Evolutionary conservation across 2,797 vertebrate species (phyloP).

Genomic region (Sarcoramphus papa): DNA sequence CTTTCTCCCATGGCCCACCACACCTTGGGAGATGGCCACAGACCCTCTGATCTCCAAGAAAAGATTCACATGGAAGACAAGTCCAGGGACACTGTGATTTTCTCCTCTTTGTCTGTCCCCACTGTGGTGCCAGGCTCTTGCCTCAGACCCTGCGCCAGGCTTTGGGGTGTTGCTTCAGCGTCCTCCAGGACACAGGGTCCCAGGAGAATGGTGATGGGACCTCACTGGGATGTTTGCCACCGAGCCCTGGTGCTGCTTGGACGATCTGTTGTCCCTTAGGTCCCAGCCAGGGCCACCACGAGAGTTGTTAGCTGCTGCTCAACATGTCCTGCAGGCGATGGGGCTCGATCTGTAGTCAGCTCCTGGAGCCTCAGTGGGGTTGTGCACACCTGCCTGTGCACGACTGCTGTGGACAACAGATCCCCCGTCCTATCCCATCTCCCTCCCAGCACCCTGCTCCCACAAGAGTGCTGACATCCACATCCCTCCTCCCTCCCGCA

Average conservation of each 20-base stretch:
- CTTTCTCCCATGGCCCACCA: not conserved
- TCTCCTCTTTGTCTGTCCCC: not conserved
- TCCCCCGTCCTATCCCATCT: not conserved
- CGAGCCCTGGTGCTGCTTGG: not conserved
- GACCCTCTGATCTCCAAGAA: not conserved
- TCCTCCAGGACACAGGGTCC: not conserved
- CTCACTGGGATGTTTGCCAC: not conserved
- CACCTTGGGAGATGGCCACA: rapidly evolving
- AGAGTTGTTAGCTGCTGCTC: not conserved
- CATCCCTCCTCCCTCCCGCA: not conserved
- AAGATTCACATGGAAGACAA: not conserved
- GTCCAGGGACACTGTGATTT: not conserved
- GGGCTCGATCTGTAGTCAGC: not conserved
- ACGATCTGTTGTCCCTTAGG: not conserved
- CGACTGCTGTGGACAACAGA: not conserved
- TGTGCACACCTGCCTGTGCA: not conserved
- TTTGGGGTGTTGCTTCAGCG: not conserved
- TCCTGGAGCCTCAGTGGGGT: not conserved
- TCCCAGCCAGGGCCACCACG: rapidly evolving
- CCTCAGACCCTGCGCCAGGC: not conserved
- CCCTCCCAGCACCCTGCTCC: not conserved
- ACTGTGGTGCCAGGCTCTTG: not conserved
- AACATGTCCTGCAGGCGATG: rapidly evolving
- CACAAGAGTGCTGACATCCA: rapidly evolving
- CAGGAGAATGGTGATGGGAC: not conserved